Base-by-base conservation (phyloP, 2,888 invertebrate genomes). In the Phortica okadai region DNA sequence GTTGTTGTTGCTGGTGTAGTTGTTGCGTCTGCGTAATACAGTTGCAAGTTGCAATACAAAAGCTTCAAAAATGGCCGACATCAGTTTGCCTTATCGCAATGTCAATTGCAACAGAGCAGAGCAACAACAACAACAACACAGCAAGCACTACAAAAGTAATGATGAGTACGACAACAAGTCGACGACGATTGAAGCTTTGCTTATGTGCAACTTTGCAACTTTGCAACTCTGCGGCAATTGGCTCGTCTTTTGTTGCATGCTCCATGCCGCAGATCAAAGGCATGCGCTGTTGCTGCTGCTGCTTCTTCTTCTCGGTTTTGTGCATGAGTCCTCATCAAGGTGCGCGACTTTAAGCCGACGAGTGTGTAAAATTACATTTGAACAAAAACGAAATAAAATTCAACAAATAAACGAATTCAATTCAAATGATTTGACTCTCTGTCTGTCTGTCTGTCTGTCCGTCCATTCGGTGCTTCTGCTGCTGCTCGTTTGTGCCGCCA, bases 321-420 rank as follows among this genome's bases (percentile, higher is more conserved):
- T 11, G 50, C 50, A 8, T 45, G 87, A 33, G 84, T 59, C 42
- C 86, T 81, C 88, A 88, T 88, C 88, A 86, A 87, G 86, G 81
- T 83, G 86, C 86, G 79, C 78, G 86, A 88, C 87, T 87, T 85
- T 81, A 89, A 88, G 88, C 89, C 81, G 86, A 83, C 85, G 89
- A 86, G 88, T 89, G 89, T 90, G 90, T 89, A 89, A 90, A 89
- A 90, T 89, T 89, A 89, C 88, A 90, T 90, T 89, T 86, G 88
- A 89, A 89, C 50, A 6, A 11, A 8, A 50, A 50, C 0, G 6
- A 8, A 50, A 50, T 5, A 50, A 50, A 14, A 6, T 50, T 33
- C 3, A 33, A 33, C 33, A 1, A 33, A 33, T 33, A 33, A 33
- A 88, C 90, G 90, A 89, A 90, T 90, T 87, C 88, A 90, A 89